These are phyloP conservation scores for Allolobophora icterica DNA, from an alignment of 2,888 invertebrate genomes.

Conservation along the genomic window DNA sequence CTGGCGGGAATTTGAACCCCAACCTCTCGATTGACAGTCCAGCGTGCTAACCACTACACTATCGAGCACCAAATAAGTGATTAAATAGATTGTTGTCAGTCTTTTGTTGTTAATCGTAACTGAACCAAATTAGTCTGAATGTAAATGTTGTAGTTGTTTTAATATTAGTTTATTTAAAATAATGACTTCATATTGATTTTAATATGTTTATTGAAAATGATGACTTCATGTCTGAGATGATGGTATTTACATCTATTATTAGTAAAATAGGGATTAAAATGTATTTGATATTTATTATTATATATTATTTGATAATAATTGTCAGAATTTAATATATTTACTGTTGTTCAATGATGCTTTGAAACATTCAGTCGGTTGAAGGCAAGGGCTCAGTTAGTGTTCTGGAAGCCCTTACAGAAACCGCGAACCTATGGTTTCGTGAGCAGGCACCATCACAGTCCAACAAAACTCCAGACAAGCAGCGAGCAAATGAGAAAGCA, in stretches of 20 bases:
- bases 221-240: neutral
- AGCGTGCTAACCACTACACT: too few species aligned
- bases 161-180: neutral
- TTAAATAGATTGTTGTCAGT: too few species aligned
- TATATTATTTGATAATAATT: too few species aligned
- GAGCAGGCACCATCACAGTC: neutral
- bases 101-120: neutral
- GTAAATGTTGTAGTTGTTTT: neutral
- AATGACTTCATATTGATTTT: neutral
- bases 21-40: too few species aligned
- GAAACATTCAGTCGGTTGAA: neutral
- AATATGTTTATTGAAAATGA: neutral
- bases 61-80: too few species aligned
- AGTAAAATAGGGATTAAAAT: neutral
- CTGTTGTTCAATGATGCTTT: neutral
- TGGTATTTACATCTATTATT: too few species aligned
- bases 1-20: too few species aligned
- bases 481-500: neutral
- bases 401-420: neutral
- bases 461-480: neutral
- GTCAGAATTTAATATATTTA: neutral
- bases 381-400: neutral
- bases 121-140: neutral
- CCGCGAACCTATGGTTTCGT: neutral
- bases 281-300: neutral